Base-by-base conservation (phyloP, 2,888 invertebrate species). In the Lasioglossum morio region DNA sequence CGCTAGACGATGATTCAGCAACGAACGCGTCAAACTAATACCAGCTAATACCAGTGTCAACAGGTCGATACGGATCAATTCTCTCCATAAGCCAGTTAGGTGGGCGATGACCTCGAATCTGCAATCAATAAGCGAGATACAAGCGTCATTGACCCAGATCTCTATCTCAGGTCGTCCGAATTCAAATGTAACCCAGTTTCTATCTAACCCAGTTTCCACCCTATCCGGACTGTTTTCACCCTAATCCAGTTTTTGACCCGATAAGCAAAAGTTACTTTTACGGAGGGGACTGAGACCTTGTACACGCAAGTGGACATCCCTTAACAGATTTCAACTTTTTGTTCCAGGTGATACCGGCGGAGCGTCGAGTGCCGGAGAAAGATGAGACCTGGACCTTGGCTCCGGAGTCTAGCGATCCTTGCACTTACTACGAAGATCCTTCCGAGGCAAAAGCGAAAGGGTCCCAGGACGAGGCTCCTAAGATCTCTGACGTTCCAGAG, bases 281-380 rank as follows among this genome's bases (percentile, higher is more conserved):
- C 60, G 27, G 16, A 60, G 60, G 60, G 27, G 60, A 14, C 60
- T 27, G 27, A 63, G 27, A 63, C 30, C 27, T 63, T 30, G 27
- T 63, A 16, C 14, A 7, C 63, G 5, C 16, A 23, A 53, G 7
- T 30, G 63, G 63, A 30, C 63, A 30, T 30, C 10, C n/a, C 12
- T n/a, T 69, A 37, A 69, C 37, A 2, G 4, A 0, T 16, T 23
- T 48, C 2, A 30, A 2, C 82, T n/a, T 48, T 57, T 37, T 76
- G 46, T 92, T 91, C 0, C 92, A 95, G 95, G 95, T 95, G 81
- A 94, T 94, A 87, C 94, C 95, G 89, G 94, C 92, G 19, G 95
- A 95, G 72, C 94, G 94, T 16, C 93, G 94, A 40, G 85, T 91
- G 19, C 92, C 92, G 4, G 94, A 95, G 23, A 94, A 94, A 75